Base-by-base conservation (phyloP, 2,888 invertebrate genomes). In the Dromius quadrimaculatus region DNA sequence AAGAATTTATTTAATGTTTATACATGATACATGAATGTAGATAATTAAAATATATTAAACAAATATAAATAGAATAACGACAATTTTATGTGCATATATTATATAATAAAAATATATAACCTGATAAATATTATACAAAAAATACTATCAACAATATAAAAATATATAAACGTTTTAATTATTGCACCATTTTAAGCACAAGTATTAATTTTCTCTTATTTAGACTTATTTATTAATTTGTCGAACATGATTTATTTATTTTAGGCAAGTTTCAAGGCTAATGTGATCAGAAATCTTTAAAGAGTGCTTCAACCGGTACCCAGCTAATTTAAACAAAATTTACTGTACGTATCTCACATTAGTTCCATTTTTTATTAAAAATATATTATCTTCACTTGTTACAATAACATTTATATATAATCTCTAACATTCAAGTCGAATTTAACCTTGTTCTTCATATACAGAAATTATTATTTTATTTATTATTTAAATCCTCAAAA, bases 41-140 rank as follows among this genome's bases (percentile, higher is more conserved):
- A 34, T 45, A 59, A 59, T 54, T 68, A 59, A 68, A 68, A 68
- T 68, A 68, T 68, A 68, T 68, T 68, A 68, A 68, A 66, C 50
- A 50, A 13, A 65, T 68, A 68, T 68, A 68, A 59, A 68, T 68
- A 68, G 59, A 43, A 41, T 59, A 68, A 68, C 57, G 59, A 68
- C 34, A 68, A 34, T 50, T 68, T 20, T 68, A 41, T 68, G 68
- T 68, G 68, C 68, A 68, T 66, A 66, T 65, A 65, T 65, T 63
- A 63, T 62, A 43, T 43, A 34, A 41, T 17, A 20, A 65, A 50
- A 50, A 50, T 47, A 65, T 36, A 65, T 65, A 65, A 62, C 41
- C 38, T 62, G 41, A 22, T 62, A 41, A 62, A 62, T 8, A 41
- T 62, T 41, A 41, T 41, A 19, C 22, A 62, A 20, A 62, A 62